Evolutionary conservation across 2,113 vertebrate species (phyloP).

Genomic region (Thinocorus orbignyianus): DNA sequence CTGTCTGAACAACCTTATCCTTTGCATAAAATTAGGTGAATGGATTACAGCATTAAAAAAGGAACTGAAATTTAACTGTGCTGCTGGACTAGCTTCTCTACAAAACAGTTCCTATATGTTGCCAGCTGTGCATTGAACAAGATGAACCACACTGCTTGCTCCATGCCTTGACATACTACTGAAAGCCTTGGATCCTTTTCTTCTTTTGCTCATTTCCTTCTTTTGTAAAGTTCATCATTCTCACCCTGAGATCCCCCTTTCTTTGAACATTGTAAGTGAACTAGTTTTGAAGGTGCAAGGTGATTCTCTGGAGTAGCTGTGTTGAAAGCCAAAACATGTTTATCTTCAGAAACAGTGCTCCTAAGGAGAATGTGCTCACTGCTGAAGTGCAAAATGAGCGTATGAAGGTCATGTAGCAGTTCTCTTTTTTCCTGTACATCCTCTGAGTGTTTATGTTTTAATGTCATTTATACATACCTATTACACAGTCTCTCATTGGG

Average conservation of each 20-base stretch:
- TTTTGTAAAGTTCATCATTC: neutral
- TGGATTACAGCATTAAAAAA: neutral
- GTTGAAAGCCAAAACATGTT: slow-evolving; percentile 26
- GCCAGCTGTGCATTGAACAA: neutral
- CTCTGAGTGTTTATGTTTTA: neutral
- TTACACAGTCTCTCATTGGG: rapidly evolving
- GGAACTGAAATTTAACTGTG: neutral
- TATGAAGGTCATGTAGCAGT: neutral
- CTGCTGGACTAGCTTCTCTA: neutral
- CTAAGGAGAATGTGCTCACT: neutral
- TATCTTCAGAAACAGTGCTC: neutral
- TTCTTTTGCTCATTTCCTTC: neutral
- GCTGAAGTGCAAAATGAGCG: neutral
- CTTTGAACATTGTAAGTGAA: neutral
- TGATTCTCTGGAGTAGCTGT: neutral
- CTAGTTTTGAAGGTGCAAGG: neutral
- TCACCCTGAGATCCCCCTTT: rapidly evolving
- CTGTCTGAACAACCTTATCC: neutral
- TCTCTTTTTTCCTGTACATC: neutral
- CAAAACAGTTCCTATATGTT: neutral
- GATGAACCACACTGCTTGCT: neutral
- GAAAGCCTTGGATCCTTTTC: neutral
- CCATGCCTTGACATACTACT: neutral
- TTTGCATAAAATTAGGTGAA: neutral
- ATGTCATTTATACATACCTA: neutral